A percentile compares a stretch with the other conserved stretches of the same genome.
Conservation (phyloP, 2,113 vertebrate genomes). For the Toxostoma redivivum region DNA sequence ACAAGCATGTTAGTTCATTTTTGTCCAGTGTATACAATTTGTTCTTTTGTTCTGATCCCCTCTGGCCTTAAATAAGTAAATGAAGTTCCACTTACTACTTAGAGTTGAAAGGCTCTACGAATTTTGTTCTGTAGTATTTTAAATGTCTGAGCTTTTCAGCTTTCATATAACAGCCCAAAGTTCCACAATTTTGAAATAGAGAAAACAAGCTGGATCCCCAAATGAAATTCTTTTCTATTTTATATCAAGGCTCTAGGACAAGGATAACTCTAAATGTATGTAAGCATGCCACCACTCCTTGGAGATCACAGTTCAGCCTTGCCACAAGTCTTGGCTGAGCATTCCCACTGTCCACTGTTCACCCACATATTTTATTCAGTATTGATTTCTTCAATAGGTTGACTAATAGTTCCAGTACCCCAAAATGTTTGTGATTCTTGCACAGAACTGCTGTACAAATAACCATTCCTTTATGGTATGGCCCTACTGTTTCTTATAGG, state of each 20-base stretch:
- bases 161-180: not conserved
- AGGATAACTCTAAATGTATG: not conserved
- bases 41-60: not conserved
- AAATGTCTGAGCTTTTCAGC: not conserved
- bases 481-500: not conserved
- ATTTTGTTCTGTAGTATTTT: not conserved
- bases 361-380: not conserved
- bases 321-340: not conserved
- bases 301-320: not conserved
- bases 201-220: not conserved
- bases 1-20: not conserved
- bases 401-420: not conserved
- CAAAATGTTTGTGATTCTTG: not conserved
- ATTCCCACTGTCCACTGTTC: accelerated
- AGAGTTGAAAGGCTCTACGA: not conserved
- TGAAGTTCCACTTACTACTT: not conserved
- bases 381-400: not conserved
- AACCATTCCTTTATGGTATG: not conserved
- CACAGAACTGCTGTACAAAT: not conserved
- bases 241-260: not conserved
- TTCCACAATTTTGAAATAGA: not conserved
- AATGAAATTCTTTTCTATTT: not conserved
- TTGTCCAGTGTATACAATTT: not conserved
- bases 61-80: not conserved
- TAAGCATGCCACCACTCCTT: not conserved